phyloP scores from a whole-genome alignment of 2,888 invertebrate species.

The Timema cristinae region DNA sequence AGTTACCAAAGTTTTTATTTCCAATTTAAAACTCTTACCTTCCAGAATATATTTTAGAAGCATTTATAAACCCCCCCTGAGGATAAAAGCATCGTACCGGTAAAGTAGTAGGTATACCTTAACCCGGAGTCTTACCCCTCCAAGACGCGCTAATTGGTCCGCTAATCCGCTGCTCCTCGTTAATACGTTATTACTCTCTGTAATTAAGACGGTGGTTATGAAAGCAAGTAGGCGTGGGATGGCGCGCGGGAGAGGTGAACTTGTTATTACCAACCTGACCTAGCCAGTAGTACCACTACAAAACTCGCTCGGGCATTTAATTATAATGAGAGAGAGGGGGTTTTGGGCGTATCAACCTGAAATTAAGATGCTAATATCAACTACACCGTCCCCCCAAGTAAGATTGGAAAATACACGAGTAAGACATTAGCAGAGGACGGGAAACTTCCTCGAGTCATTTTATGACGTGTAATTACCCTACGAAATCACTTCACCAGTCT shows the following conservation, averaged over 20 bases:
- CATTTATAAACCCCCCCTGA: no score
- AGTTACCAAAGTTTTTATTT: no score
- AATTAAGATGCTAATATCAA: slow-evolving; percentile 16
- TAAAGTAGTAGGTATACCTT: no score
- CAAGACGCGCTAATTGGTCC: slow-evolving; percentile 26
- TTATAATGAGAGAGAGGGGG: slow-evolving; percentile 18
- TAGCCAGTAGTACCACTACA: neutral
- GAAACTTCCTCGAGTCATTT: neutral
- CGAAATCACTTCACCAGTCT: slow-evolving; percentile 1
- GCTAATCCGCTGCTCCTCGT: slow-evolving; percentile 26
- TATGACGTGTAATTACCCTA: slow-evolving; percentile 10
- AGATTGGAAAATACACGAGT: slow-evolving; percentile 16
- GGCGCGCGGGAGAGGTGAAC: slow-evolving; percentile 11
- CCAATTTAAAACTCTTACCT: no score
- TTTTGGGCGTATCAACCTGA: neutral
- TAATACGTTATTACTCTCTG: slow-evolving; percentile 30
- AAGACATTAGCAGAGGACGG: neutral
- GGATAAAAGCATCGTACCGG: no score
- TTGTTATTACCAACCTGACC: neutral
- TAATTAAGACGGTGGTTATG: slow-evolving; percentile 31
- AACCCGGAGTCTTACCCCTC: no score
- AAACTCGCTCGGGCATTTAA: slow-evolving; percentile 17
- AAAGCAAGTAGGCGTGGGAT: slow-evolving; percentile 25
- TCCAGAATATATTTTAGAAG: no score
- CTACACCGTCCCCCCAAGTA: neutral